Base-by-base conservation (phyloP, 2,888 invertebrate genomes). In the Octonoba sinensis region DNA sequence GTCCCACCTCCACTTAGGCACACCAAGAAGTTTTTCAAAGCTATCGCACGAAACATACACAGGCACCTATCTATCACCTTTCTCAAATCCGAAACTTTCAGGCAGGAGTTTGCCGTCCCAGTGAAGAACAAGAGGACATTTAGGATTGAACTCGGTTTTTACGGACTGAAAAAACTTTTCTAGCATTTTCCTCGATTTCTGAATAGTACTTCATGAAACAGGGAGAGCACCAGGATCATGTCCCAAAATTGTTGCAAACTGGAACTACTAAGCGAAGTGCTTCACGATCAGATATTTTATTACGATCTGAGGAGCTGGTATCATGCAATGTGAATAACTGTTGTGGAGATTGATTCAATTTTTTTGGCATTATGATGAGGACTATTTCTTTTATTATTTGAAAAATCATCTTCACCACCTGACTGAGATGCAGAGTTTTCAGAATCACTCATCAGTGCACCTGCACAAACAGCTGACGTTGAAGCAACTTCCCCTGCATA, bases 291-390 rank as follows among this genome's bases (percentile, higher is more conserved):
- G n/a, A n/a, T n/a, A 20, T 57, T 57, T 57, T 57, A 20, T 20
- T 57, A 18, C 57, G n/a, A 57, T 57, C 57, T 57, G n/a, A 57
- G n/a, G 57, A 12, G n/a, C 57, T 20, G n/a, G 57, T 57, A 57
- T 15, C 57, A 57, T 57, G 57, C 11, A 18, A n/a, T 15, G 20
- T 57, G 18, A 57, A 57, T 57, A 57, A 20, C n/a, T 57, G 57
- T 15, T 12, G 47, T 12, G 11, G 20, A 16, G 20, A 18, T 20
- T 57, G 57, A 57, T 57, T 12, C 20, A 18, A 20, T 12, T 18
- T 20, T 18, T n/a, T 11, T 8, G 11, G 12, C 8, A 57, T 18
- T 12, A 11, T 57, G n/a, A n/a, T n/a, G n/a, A n/a, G n/a, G n/a
- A n/a, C n/a, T n/a, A n/a, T n/a, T n/a, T n/a, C n/a, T n/a, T n/a